Evolutionary conservation across 2,888 invertebrate species (phyloP).

Genomic region (Melieria crassipennis): DNA sequence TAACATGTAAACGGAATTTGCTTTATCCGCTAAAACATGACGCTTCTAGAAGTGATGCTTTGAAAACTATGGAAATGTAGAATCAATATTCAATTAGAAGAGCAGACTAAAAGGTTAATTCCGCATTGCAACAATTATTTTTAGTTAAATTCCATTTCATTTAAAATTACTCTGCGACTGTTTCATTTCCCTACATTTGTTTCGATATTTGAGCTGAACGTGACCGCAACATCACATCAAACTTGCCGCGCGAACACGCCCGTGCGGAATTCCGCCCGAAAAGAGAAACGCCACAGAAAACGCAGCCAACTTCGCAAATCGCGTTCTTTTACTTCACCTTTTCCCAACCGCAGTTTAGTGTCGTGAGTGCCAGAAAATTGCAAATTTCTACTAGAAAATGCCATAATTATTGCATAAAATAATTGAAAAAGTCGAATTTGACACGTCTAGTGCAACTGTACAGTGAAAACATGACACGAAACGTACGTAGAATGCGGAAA

Average conservation of each 20-base stretch:
- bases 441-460: constrained; percentile 30
- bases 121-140: too few relatives aligned
- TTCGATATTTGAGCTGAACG: too few relatives aligned
- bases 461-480: constrained; percentile 35
- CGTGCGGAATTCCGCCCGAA: constrained; percentile 7
- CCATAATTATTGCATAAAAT: constrained; percentile 47
- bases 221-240: too few relatives aligned
- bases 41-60: too few relatives aligned
- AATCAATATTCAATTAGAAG: too few relatives aligned
- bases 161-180: too few relatives aligned
- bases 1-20: too few relatives aligned
- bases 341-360: constrained; percentile 25
- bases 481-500: constrained; percentile 36
- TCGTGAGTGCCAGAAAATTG: constrained; percentile 39
- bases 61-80: too few relatives aligned
- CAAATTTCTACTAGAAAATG: constrained; percentile 47
- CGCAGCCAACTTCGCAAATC: constrained; percentile 33
- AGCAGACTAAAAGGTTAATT: too few relatives aligned
- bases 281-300: constrained; percentile 16
- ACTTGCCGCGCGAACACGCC: constrained; percentile 5
- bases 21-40: too few relatives aligned
- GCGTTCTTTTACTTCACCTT: constrained; percentile 34
- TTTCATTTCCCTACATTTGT: too few relatives aligned
- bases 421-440: constrained; percentile 45
- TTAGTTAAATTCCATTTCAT: too few relatives aligned